Evolutionary conservation across 1,140 invertebrate species (phyloP), one percentile per base, ranked within the genome.

Genomic region (Physella acuta): DNA sequence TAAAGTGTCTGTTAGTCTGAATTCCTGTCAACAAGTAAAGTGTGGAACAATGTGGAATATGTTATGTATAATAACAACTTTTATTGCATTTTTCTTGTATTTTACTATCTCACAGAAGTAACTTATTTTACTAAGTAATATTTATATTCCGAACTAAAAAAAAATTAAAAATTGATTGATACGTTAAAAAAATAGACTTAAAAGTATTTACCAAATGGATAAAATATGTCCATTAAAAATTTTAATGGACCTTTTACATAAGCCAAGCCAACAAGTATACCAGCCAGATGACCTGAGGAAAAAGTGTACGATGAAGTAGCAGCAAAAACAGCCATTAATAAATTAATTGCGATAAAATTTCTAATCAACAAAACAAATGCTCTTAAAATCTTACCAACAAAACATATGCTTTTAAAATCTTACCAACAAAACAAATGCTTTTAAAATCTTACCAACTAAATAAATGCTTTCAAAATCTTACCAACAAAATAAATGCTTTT

Each of bases 251-350:
- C 90, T 72, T 88, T 87, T 55, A 87, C 87, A 76, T 91, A 92
- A 1, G 88, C 72, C 66, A 90, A 81, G 31, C 91, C 91, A 51
- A 90, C 88, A 3, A 92, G 74, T 73, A 91, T 90, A n/a, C 91
- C 91, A 60, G 90, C 88, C 26, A 92, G 81, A 79, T 92, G 90
- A 59, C 90, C 90, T 82, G 62, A 87, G 77, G 75, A 89, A 89
- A 0, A 88, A 90, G 44, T 26, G 49, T 17, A 20, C 20, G 8
- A 44, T 44, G 8, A 11, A 44, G 20, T 20, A 44, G 8, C 39
- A 28, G 26, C 56, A 59, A 26, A 26, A 28, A 4, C 28, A 31
- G n/a, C 37, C 39, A 52, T 59, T 30, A 71, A 28, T 24, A 36
- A 30, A 33, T 26, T 36, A 28, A 14, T 8, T 55, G 26, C 8